Evolutionary conservation across 2,888 invertebrate species (phyloP), one percentile per base, ranked within the genome.

Genomic region (Papilio elwesi): DNA sequence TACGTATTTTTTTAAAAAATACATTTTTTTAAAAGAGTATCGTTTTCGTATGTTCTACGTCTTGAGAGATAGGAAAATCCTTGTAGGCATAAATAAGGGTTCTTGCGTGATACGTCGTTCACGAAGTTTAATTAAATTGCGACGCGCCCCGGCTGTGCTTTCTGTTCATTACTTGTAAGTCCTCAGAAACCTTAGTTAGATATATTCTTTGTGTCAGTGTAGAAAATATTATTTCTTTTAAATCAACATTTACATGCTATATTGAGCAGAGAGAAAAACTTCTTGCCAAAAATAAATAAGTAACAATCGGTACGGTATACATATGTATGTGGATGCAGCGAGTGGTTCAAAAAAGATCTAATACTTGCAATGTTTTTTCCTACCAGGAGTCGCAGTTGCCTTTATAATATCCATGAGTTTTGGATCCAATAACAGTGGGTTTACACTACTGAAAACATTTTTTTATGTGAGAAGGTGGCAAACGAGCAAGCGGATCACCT

Each of bases 61-160:
- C 26, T 66, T 1, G 43, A 4, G 38, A 47, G 9, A 55, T 67
- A 48, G 43, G 68, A 48, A 55, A 68, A 68, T 38, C 16, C 48
- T 57, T 68, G 47, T 26, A 47, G 16, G 47, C 48, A 68, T 68
- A 66, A 66, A 66, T 52, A 55, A 26, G 68, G 47, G 15, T 53
- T 67, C 53, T 13, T 10, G 12, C 53, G 26, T 16, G n/a, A 66
- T 38, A 47, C 47, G 43, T 10, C 16, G 68, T 55, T 55, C 55
- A 68, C 43, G 10, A 43, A 68, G 55, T 68, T 68, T 68, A 68
- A 68, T 68, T 68, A 55, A 57, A 68, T 55, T 13, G 16, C 47
- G 55, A 55, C 16, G 6, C 43, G 43, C 47, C 8, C 6, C 38
- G 59, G 59, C 13, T 59, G 36, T 43, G 26, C 67, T 68, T 55